Evolutionary conservation across 2,888 invertebrate genomes (phyloP), one percentile per base, ranked within the genome.

Genomic region (Cephus runcator): DNA sequence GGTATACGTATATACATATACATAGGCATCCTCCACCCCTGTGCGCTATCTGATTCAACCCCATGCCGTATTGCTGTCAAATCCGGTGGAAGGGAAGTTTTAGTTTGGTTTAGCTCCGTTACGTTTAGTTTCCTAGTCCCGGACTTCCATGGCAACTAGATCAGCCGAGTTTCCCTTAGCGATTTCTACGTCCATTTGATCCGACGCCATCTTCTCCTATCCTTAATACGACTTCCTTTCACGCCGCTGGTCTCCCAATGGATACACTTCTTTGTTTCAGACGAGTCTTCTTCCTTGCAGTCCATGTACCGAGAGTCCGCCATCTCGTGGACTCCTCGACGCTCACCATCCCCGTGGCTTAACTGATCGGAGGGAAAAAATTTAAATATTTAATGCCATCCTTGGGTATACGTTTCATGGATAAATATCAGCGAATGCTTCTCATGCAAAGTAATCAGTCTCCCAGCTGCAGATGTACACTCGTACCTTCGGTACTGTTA

Each of bases 41-140:
- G 23, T 56, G 75, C 77, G 69, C 35, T 84, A 84, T 84, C 84
- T 71, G 69, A 71, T 31, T 71, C 77, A 83, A 83, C 83, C 83
- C 73, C 76, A 36, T 34, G 36, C 76, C 76, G 75, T 56, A 69
- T 36, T 75, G 69, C 68, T 69, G 76, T 71, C 33, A 75, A 73
- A 76, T 68, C 40, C 69, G 73, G 69, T 76, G 73, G 76, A 73
- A 68, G 40, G 56, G 56, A 68, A 36, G 75, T 68, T 31, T 33
- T 30, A 30, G 68, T 36, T 68, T 23, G 75, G 56, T 75, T 56
- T 40, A 74, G 34, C 36, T 74, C 74, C 31, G 34, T 74, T 74
- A 56, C 56, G 56, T 56, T 56, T 56, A 56, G 56, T 56, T 56
- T 56, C 56, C 56, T 23, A 56, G 56, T 56, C 56, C 23, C 9